phyloP scores from a whole-genome alignment of 2,888 invertebrate genomes.

The Hecatera dysodea region DNA sequence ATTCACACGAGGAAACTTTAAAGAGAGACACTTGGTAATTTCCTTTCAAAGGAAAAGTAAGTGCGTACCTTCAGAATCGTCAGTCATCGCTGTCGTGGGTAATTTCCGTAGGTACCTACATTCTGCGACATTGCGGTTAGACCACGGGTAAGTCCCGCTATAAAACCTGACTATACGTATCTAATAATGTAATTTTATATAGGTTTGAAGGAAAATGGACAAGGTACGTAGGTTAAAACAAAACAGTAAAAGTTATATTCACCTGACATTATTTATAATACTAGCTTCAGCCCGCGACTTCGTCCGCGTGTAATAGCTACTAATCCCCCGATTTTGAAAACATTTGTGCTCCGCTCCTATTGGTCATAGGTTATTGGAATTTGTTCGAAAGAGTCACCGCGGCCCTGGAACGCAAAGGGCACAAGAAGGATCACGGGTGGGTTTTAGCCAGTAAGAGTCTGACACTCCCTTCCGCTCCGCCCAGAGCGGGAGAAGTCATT shows the following conservation, averaged over 20 bases:
- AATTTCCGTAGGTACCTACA: not conserved
- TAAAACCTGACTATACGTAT: not conserved
- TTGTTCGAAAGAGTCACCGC: no score
- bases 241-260: not conserved
- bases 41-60: slow-evolving; percentile 17
- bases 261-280: no score
- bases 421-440: no score
- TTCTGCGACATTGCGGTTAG: not conserved
- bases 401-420: no score
- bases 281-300: no score
- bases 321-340: no score
- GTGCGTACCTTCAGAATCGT: not conserved
- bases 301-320: no score
- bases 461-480: no score
- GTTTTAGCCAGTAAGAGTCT: no score
- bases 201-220: not conserved
- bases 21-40: not conserved
- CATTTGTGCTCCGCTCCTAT: no score
- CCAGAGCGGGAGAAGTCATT: no score
- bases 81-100: slow-evolving; percentile 14
- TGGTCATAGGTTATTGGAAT: no score
- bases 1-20: not conserved
- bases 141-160: not conserved
- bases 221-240: not conserved
- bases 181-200: not conserved